These are phyloP conservation scores for Brachionus manjavacas DNA, from an alignment of 1,140 invertebrate genomes.

Conservation along the genomic window DNA sequence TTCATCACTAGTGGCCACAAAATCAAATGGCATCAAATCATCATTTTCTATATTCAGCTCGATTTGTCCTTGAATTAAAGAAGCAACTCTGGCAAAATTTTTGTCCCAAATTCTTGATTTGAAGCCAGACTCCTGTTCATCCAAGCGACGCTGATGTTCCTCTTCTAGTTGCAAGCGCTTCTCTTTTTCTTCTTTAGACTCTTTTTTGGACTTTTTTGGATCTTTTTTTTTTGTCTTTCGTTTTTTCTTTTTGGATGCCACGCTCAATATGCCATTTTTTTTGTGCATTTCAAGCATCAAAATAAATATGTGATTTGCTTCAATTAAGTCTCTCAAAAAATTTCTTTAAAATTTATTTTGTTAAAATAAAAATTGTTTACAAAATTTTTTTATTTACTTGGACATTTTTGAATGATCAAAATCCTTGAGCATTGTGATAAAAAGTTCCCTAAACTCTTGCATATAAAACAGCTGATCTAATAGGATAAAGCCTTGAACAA, in stretches of 20 bases:
- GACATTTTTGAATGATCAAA: slow-evolving; percentile 38
- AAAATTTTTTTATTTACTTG: slow-evolving; percentile 2
- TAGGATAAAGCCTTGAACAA: background rate
- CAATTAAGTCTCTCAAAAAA: slow-evolving; percentile 33
- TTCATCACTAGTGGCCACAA: slow-evolving; percentile 34
- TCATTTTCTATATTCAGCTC: slow-evolving; percentile 27
- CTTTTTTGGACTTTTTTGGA: slow-evolving; percentile 3
- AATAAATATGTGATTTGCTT: slow-evolving; percentile 40
- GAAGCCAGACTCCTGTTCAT: slow-evolving; percentile 2
- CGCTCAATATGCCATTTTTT: slow-evolving; percentile 17
- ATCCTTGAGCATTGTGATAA: slow-evolving; percentile 27
- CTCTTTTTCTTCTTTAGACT: slow-evolving; percentile 34
- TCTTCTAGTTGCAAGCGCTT: slow-evolving; percentile 24
- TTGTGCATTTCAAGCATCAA: slow-evolving; percentile 19
- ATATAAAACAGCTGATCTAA: slow-evolving; percentile 40
- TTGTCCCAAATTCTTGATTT: slow-evolving; percentile 19
- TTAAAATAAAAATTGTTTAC: background rate
- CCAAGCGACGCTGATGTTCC: slow-evolving; percentile 8
- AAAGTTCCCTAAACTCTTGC: slow-evolving; percentile 40
- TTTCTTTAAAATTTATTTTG: background rate
- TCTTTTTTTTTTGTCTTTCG: background rate
- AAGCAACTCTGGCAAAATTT: slow-evolving; percentile 10
- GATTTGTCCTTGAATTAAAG: slow-evolving; percentile 20
- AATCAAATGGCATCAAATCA: slow-evolving; percentile 41
- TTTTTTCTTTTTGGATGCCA: slow-evolving; percentile 24